Base-by-base conservation (phyloP, 2,797 vertebrate species). In the Masticophis lateralis region DNA sequence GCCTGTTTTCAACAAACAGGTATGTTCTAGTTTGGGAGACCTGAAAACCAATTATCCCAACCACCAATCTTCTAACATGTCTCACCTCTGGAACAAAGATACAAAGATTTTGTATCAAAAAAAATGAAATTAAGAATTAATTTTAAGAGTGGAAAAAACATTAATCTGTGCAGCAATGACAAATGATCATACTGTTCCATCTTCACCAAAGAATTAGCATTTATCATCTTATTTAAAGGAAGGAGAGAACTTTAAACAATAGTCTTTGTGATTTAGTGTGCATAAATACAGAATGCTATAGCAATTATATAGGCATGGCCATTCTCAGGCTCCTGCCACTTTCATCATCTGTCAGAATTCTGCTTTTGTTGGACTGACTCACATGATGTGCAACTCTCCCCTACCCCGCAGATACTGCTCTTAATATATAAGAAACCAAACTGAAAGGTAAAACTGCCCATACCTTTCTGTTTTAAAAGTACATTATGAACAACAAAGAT, bases 401-500 rank as follows among this genome's bases (percentile, higher is more conserved):
- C 4, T 12, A 4, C 74, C 20, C 37, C 20, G 2, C 4, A 47
- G 22, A 83, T 83, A 10, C 8, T 91, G 25, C 14, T 87, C 13
- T 16, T 66, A 66, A 66, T 66, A 28, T 56, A 18, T 16, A 55
- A 87, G 28, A 53, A 89, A 47, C 47, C 11, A 25, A 2, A 28
- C 27, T 89, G 37, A 89, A 89, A 4, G 22, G 3, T 59, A 79
- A 69, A 37, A 22, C 87, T 59, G 7, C 10, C 16, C 27, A 51
- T 56, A 79, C 8, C 12, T 28, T 86, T 57, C 63, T 74, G 55
- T 5, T 56, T 90, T 8, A 55, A 83, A n/a, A 66, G 27, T 66
- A 61, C 6, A 57, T 66, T 90, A 90, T 90, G 90, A 92, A 16
- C 91, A n/a, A 5, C 2, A 90, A 92, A 86, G 94, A 89, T 47